Base-by-base conservation (phyloP, 2,888 invertebrate genomes). In the Drosophila pseudotakahashii region DNA sequence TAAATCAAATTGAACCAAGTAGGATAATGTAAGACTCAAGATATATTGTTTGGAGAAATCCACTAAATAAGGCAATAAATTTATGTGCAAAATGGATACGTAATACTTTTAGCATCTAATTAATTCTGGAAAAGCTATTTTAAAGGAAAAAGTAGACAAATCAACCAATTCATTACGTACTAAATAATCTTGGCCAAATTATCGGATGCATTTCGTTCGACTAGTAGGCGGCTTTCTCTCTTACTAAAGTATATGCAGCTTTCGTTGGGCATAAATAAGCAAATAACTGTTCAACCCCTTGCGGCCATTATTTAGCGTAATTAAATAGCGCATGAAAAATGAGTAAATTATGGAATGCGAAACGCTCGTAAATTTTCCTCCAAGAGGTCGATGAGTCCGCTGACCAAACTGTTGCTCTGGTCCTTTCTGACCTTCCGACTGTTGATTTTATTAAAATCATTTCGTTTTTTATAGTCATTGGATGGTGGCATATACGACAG, bases 361-460 rank as follows among this genome's bases (percentile, higher is more conserved):
- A 75, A 66, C 50, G 59, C 41, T 23, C 77, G 64, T 78, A 75
- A 79, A 78, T 77, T 69, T 58, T 6, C n/a, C 9, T 44, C 51
- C 34, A 44, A 52, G 58, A 71, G 62, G 53, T 55, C 30, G 52
- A 36, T 42, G 60, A 70, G 54, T 48, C 41, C 59, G 71, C 51
- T 72, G 75, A 57, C 42, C 61, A 53, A 78, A 70, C 78, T 78
- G 71, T 80, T 80, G 77, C 81, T 71, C 48, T 42, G 47, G 1
- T 47, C 47, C 47, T 53, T 44, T 36, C 67, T 45, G 67, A 37
- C 57, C 55, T 68, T 45, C 30, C 42, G 52, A 63, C 70, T 77
- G 84, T 81, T 84, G 81, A 76, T 77, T 84, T 81, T 77, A 71
- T 75, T 74, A 75, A 84, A 75, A 81, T 62, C 78, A 66, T 66